Evolutionary conservation across 2,888 invertebrate species (phyloP), one percentile per base, ranked within the genome.

Genomic region (Sinohyriopsis cumingii): DNA sequence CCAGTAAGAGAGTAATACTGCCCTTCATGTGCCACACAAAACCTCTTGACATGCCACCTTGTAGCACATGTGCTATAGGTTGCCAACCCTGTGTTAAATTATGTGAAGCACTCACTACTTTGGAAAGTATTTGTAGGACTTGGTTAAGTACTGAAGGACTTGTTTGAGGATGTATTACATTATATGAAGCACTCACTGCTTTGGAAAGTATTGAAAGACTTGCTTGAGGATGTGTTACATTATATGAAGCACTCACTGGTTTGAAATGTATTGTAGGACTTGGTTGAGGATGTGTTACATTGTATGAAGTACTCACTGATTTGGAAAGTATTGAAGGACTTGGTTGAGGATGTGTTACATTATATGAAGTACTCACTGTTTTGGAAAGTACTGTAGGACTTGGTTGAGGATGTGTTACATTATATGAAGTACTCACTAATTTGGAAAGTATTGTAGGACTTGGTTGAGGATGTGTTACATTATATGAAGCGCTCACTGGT

Each of bases 361-460:
- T 59, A 59, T 7, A 33, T 33, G 7, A 33, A 7, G 9, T 7
- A 76, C 83, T 84, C 80, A 88, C 87, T 79, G 73, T 25, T 84
- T 71, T 55, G 82, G 66, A 71, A 89, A 89, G 68, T 83, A 83
- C 3, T 77, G 66, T 20, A 96, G 86, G 64, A 92, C 84, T 70
- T 89, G 87, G 3, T 87, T 81, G 7, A 97, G 89, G 74, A 99
- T 96, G 88, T 98, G 97, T 79, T 95, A 94, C 91, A 5, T 28
- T 28, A 28, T 5, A 28, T 45, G 45, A 45, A 15, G 1, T 3
- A 61, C 7, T 24, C 22, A 61, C 28, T 28, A 5, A 3, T 28
- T 28, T 28, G 28, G 5, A 28, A 28, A 28, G 28, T 28, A 28
- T 28, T 28, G 28, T 28, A 28, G 4, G 28, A 28, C 28, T 28